phyloP scores from a whole-genome alignment of 2,113 vertebrate genomes.

The Petaurus breviceps region DNA sequence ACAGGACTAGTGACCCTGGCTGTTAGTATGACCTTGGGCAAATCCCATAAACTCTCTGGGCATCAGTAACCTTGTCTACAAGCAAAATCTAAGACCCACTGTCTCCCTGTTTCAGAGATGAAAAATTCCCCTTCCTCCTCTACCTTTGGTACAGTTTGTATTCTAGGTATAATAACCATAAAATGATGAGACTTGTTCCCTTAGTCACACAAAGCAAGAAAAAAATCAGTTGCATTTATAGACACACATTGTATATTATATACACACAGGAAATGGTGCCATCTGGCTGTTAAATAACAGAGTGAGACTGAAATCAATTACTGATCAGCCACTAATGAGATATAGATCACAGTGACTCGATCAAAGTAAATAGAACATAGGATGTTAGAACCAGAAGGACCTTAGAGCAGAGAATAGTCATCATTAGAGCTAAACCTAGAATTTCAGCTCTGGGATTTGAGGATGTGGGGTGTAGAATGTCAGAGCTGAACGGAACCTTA shows the following conservation, averaged over 20 bases:
- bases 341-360: neutral
- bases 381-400: neutral
- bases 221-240: neutral
- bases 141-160: neutral
- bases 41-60: no score
- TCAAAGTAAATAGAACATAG: neutral
- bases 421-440: neutral
- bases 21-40: no score
- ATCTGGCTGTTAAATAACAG: neutral
- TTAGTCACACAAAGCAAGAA: neutral
- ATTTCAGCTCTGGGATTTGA: neutral
- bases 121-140: neutral
- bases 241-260: neutral
- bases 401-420: neutral
- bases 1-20: no score
- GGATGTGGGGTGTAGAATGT: neutral
- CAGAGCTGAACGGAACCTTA: neutral
- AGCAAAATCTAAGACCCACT: neutral
- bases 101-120: neutral
- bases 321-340: neutral
- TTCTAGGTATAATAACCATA: neutral
- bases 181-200: neutral
- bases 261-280: neutral
- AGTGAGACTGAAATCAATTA: neutral
- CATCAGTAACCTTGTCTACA: neutral